Percentiles rank a stretch among this genome's conserved stretches.
These are phyloP conservation scores for Tachyglossus aculeatus DNA, from an alignment of 2,797 vertebrate species.

Conservation along the genomic window DNA sequence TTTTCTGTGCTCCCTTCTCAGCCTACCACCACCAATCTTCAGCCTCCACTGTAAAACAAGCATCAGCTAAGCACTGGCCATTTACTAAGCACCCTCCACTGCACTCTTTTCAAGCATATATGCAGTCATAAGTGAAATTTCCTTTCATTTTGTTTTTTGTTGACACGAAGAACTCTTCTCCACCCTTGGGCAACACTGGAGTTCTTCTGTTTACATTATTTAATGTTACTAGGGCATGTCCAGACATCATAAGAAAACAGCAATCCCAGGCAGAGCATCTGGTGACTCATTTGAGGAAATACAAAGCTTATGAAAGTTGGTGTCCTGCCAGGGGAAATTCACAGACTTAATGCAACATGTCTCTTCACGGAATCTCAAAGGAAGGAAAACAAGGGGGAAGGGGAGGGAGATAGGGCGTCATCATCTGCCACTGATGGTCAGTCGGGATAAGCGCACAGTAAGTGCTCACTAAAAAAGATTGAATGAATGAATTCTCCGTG, in stretches of 20 bases:
- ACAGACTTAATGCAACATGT: slow-evolving; percentile 10
- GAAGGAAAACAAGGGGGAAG: not conserved
- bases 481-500: too few relatives aligned
- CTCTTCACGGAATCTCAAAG: not conserved
- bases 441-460: too few relatives aligned
- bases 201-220: slow-evolving; percentile 45
- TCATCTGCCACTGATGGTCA: too few relatives aligned
- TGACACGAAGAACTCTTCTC: not conserved
- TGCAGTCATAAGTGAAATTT: slow-evolving; percentile 14
- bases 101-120: fast-evolving
- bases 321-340: slow-evolving; percentile 36
- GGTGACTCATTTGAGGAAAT: slow-evolving; percentile 2
- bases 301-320: slow-evolving; percentile 8
- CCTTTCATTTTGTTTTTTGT: slow-evolving; percentile 11
- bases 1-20: too few relatives aligned
- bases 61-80: too few relatives aligned
- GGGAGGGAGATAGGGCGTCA: too few relatives aligned
- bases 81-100: too few relatives aligned
- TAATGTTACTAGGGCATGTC: slow-evolving; percentile 26
- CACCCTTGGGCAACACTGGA: not conserved
- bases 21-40: too few relatives aligned
- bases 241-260: not conserved
- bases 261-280: not conserved
- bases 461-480: too few relatives aligned
- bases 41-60: too few relatives aligned